Percentiles rank a stretch among this genome's conserved stretches.
Conservation (phyloP, 2,888 invertebrate genomes). For the Corythucha ciliata region DNA sequence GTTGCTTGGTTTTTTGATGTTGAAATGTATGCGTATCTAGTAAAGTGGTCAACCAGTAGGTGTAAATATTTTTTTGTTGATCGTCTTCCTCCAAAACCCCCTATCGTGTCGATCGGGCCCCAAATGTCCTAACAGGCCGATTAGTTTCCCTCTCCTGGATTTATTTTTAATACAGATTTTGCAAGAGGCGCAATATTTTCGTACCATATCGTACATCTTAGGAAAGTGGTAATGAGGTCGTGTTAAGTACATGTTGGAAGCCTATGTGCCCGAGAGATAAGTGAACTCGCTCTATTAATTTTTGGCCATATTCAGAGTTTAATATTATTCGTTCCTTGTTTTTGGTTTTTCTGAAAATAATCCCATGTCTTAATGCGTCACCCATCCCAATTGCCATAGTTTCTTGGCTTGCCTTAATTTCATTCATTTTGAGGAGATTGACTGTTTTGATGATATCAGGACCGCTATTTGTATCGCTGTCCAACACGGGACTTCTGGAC, state of each 20-base stretch:
- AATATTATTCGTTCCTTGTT: neutral
- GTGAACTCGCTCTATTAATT: too few relatives aligned
- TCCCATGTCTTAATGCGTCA: neutral
- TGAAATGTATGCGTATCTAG: neutral
- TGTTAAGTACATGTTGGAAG: neutral
- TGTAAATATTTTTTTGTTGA: neutral
- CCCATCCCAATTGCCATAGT: neutral
- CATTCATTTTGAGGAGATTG: neutral
- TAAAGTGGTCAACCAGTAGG: neutral
- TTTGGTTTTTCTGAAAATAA: neutral
- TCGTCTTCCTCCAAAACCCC: neutral
- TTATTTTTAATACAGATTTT: neutral
- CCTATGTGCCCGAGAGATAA: neutral
- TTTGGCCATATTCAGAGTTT: neutral
- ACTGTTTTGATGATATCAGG: constrained; percentile 3
- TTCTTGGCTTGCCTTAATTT: neutral
- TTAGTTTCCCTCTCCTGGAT: neutral
- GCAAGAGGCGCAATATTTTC: too few relatives aligned
- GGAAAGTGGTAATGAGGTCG: too few relatives aligned
- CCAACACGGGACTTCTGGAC: neutral
- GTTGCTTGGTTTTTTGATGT: neutral
- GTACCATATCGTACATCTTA: too few relatives aligned
- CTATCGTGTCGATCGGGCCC: constrained; percentile 4
- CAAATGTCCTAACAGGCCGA: neutral
- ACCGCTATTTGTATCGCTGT: constrained; percentile 3